Evolutionary conservation across 2,797 vertebrate genomes (phyloP), one percentile per base, ranked within the genome.

Genomic region (Tapera naevia): DNA sequence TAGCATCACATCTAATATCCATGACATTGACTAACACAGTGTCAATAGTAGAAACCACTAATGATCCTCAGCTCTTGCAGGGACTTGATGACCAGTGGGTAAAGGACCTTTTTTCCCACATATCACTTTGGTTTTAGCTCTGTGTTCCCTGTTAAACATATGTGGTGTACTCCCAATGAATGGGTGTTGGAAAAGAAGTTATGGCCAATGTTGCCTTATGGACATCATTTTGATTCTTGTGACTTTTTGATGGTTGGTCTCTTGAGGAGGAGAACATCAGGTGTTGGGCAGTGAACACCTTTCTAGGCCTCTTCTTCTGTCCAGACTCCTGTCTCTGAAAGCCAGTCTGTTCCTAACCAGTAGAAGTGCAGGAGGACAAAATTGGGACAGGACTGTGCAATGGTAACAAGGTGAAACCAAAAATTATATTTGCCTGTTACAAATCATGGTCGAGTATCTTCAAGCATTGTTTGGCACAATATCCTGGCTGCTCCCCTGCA

Each of bases 321-420:
- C 76, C 58, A 46, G 6, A 79, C 39, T 79, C 24, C 9, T 37
- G 45, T 51, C 43, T 78, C 30, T 80, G 48, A 72, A 79, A 87
- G 41, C 32, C 46, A 72, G 3, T n/a, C 35, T 67, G 15, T 56
- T 83, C 56, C 51, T 45, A 74, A 60, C 19, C 51, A 64, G n/a
- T 65, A 64, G 80, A 88, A 53, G 14, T 0, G 0, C 54, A 18
- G 14, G 58, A 84, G 17, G 18, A 32, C 32, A 57, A 32, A 79
- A 56, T 0, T 51, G 35, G 69, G 33, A 33, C 32, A 75, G 32
- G 57, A 25, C 25, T 57, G 18, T 0, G 12, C 2, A 0, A 39
- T 27, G 8, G 23, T 58, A 79, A 54, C 21, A 56, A 66, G 32
- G 17, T 51, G 80, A 64, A 66, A 67, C 11, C 12, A 25, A 56